These are phyloP conservation scores for Diarsia rubi DNA, from an alignment of 2,888 invertebrate species.

Conservation along the genomic window DNA sequence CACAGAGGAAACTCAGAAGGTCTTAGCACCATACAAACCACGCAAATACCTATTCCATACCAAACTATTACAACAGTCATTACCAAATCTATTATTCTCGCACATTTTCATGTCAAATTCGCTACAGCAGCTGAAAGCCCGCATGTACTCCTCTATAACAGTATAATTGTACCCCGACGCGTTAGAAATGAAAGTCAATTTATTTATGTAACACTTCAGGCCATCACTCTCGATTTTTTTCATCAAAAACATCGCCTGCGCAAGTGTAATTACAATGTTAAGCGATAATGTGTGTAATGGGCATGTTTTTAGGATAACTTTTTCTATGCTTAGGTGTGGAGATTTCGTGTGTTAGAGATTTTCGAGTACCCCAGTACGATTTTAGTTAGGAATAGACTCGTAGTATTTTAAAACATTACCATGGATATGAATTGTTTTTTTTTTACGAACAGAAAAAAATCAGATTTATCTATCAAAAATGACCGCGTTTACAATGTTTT, in stretches of 20 bases:
- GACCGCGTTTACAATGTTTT: no score
- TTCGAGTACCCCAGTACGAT: not conserved
- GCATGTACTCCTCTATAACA: slow-evolving; percentile 37
- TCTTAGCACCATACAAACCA: no score
- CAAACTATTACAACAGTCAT: not conserved
- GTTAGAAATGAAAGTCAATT: slow-evolving; percentile 71
- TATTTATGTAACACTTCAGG: slow-evolving; percentile 70
- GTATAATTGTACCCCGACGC: slow-evolving; percentile 51
- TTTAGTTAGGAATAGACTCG: not conserved
- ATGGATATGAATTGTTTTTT: no score
- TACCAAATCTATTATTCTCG: slow-evolving; percentile 1
- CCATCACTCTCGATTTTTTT: slow-evolving; percentile 70
- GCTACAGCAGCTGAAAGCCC: slow-evolving; percentile 49
- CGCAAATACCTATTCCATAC: not conserved
- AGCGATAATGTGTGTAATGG: not conserved
- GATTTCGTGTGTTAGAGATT: not conserved
- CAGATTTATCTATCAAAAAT: no score
- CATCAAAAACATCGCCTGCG: slow-evolving; percentile 39
- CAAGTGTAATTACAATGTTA: slow-evolving; percentile 36
- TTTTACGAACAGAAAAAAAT: no score
- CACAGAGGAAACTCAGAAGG: no score
- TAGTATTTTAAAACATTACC: not conserved
- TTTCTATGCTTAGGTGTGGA: not conserved
- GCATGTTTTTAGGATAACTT: not conserved
- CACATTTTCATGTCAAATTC: slow-evolving; percentile 54